phyloP scores from a whole-genome alignment of 1,140 invertebrate species.

The Diorhabda sublineata region DNA sequence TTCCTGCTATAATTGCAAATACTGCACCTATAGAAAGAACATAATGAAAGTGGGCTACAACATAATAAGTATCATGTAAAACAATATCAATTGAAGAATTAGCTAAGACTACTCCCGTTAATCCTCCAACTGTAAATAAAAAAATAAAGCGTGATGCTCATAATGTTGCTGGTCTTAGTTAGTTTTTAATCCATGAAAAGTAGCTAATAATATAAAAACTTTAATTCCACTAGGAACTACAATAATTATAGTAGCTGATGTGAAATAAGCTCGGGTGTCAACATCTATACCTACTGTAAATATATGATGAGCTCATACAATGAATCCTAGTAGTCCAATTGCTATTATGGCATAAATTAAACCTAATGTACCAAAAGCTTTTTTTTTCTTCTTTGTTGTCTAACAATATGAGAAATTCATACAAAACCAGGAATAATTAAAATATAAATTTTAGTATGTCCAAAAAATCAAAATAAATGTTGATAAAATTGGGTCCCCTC shows the following conservation, averaged over 20 bases:
- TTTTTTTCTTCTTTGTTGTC: too few species aligned
- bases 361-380: too few species aligned
- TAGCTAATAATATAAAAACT: constrained; percentile 63
- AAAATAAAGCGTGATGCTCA: constrained; percentile 70
- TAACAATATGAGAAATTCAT: too few species aligned
- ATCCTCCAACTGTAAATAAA: constrained; percentile 60
- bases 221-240: constrained; percentile 62
- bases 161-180: constrained; percentile 53
- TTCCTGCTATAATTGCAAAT: constrained; percentile 65
- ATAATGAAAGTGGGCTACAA: constrained; percentile 73
- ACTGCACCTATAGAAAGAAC: constrained; percentile 63
- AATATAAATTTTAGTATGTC: too few species aligned
- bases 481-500: too few species aligned
- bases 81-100: constrained; percentile 68
- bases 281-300: constrained; percentile 60
- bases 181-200: constrained; percentile 53
- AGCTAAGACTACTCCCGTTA: constrained; percentile 63
- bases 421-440: too few species aligned
- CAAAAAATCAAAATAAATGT: too few species aligned
- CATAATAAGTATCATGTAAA: constrained; percentile 72
- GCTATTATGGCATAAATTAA: too few species aligned
- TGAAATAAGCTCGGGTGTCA: constrained; percentile 70
- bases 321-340: too few species aligned
- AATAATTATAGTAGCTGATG: constrained; percentile 70
- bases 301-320: too few species aligned